phyloP scores from a whole-genome alignment of 1,140 invertebrate species.

The Diorhabda elongata region DNA sequence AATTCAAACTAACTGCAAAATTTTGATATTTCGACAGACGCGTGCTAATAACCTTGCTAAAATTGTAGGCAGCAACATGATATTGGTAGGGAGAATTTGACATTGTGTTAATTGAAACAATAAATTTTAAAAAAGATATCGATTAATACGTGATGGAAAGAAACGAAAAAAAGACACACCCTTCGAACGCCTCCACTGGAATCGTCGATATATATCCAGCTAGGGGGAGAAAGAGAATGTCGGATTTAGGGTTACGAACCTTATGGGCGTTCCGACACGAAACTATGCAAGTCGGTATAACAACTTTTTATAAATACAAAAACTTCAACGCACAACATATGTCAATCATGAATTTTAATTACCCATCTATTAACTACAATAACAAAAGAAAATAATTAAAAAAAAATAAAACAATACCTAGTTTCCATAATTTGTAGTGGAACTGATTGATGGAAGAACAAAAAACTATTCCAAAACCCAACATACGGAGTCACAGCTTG shows the following conservation, averaged over 20 bases:
- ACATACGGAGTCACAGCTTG: constrained; percentile 41
- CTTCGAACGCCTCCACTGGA: constrained; percentile 15
- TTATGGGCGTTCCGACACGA: constrained; percentile 5
- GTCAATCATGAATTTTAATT: no score
- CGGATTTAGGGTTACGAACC: constrained; percentile 5
- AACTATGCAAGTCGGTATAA: constrained; percentile 1
- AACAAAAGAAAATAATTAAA: neutral
- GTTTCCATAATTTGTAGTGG: constrained; percentile 38
- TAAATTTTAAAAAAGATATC: neutral
- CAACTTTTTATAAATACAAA: neutral
- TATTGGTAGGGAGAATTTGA: neutral
- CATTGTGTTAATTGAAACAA: neutral
- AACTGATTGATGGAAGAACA: constrained; percentile 32
- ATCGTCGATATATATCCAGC: constrained; percentile 14
- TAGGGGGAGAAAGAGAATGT: constrained; percentile 12
- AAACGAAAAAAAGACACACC: constrained; percentile 14
- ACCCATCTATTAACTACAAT: no score
- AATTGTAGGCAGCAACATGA: neutral
- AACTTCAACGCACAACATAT: neutral
- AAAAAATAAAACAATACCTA: constrained; percentile 28
- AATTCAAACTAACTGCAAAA: neutral
- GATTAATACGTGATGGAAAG: neutral
- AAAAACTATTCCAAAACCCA: constrained; percentile 41
- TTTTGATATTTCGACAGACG: neutral
- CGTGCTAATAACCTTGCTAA: neutral